These are phyloP conservation scores for Copidosoma floridanum DNA, from an alignment of 1,140 invertebrate genomes.

Conservation along the genomic window DNA sequence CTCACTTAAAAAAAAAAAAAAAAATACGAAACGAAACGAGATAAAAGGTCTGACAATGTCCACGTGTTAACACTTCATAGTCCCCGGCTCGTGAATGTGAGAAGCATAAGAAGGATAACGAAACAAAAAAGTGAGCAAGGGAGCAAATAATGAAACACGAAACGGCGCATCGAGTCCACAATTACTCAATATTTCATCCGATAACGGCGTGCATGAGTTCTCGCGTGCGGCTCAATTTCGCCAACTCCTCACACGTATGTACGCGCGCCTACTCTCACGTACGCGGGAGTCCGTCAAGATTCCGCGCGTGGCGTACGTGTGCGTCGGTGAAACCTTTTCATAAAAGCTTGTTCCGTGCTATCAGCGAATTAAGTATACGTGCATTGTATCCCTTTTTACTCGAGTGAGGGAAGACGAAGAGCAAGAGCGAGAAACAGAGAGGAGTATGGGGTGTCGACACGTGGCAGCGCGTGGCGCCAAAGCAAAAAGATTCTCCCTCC, in stretches of 20 bases:
- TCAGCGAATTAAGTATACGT: constrained; percentile 24
- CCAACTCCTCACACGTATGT: neutral
- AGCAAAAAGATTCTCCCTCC: constrained; percentile 48
- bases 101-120: too few relatives aligned
- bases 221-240: constrained; percentile 7
- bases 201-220: too few relatives aligned
- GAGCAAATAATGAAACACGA: neutral
- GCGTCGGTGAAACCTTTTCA: constrained; percentile 3
- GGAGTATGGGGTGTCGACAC: constrained; percentile 42
- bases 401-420: too few relatives aligned
- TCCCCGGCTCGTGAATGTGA: too few relatives aligned
- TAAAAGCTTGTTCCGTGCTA: constrained; percentile 29
- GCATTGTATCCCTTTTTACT: constrained; percentile 47
- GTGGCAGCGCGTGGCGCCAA: constrained; percentile 54
- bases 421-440: too few relatives aligned
- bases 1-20: too few relatives aligned
- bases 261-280: neutral
- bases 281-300: constrained; percentile 13
- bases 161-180: constrained; percentile 4
- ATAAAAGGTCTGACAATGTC: too few relatives aligned
- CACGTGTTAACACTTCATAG: too few relatives aligned
- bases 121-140: too few relatives aligned
- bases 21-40: too few relatives aligned
- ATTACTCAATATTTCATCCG: constrained; percentile 12
- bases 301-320: constrained; percentile 20